Conservation (phyloP, 2,797 vertebrate species). For the Sebastes glaucus region DNA sequence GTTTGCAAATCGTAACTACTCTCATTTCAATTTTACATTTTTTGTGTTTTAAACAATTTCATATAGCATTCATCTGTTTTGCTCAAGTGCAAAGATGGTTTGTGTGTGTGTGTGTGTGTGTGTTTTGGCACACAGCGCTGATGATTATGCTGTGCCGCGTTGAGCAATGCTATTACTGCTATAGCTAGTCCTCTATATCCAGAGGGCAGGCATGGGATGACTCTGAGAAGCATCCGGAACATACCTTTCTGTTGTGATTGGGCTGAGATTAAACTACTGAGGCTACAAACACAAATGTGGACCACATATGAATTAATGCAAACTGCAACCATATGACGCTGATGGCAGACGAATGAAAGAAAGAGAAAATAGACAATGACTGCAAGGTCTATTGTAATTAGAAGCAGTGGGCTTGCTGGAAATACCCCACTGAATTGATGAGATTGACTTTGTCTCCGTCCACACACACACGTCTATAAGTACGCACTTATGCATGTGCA, state of each 20-base stretch:
- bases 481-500: slow-evolving; percentile 21
- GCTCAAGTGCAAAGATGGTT: not conserved
- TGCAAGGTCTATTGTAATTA: slow-evolving; percentile 78
- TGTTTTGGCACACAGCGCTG: not conserved
- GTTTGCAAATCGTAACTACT: slow-evolving; percentile 20
- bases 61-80: slow-evolving; percentile 3
- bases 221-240: slow-evolving; percentile 61
- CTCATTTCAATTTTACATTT: slow-evolving; percentile 13
- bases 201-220: slow-evolving; percentile 56
- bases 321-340: slow-evolving; percentile 79
- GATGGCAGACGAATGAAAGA: slow-evolving; percentile 68
- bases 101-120: not conserved
- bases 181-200: slow-evolving; percentile 34
- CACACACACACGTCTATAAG: slow-evolving; percentile 29
- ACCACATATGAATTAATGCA: slow-evolving; percentile 78
- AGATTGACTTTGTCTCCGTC: slow-evolving; percentile 73
- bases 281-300: slow-evolving; percentile 71
- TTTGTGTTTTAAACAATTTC: slow-evolving; percentile 36
- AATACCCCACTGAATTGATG: slow-evolving; percentile 75
- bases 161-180: slow-evolving; percentile 21
- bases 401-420: slow-evolving; percentile 72
- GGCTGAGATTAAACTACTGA: slow-evolving; percentile 72
- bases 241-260: slow-evolving; percentile 77
- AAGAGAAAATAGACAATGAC: slow-evolving; percentile 76
- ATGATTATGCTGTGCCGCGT: slow-evolving; percentile 5